phyloP scores from a whole-genome alignment of 2,113 vertebrate genomes.

The Narcine bancroftii region DNA sequence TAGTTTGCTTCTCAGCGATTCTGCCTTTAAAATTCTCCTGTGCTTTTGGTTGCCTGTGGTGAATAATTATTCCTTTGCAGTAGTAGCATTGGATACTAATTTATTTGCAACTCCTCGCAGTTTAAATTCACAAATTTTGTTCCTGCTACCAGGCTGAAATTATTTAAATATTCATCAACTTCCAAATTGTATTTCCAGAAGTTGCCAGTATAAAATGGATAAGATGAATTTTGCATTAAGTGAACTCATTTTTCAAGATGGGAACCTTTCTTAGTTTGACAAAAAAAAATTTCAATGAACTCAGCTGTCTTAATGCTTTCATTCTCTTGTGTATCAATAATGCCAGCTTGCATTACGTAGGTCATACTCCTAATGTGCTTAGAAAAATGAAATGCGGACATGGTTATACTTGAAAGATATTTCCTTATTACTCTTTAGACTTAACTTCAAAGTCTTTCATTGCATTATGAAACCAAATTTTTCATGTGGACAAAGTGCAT shows the following conservation, averaged over 20 bases:
- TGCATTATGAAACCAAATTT: background rate
- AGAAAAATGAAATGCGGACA: background rate
- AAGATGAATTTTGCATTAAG: background rate
- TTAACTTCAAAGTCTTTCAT: background rate
- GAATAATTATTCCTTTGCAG: background rate
- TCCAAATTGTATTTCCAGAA: background rate
- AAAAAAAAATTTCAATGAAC: background rate
- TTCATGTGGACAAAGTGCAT: background rate
- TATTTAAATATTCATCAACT: background rate
- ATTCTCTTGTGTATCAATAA: background rate
- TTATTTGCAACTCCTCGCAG: background rate
- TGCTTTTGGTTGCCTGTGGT: background rate
- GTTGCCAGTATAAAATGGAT: background rate
- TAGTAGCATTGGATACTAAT: background rate
- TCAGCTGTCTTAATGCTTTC: background rate
- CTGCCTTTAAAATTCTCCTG: background rate
- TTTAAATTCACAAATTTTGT: background rate
- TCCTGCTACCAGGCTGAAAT: background rate
- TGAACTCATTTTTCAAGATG: background rate
- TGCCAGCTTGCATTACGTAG: background rate
- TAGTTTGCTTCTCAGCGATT: background rate
- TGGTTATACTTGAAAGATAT: background rate
- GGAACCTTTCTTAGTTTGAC: background rate
- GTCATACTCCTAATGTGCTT: background rate
- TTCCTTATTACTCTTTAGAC: no score